Evolutionary conservation across 2,797 vertebrate genomes (phyloP).

Genomic region (Acridotheres tristis): DNA sequence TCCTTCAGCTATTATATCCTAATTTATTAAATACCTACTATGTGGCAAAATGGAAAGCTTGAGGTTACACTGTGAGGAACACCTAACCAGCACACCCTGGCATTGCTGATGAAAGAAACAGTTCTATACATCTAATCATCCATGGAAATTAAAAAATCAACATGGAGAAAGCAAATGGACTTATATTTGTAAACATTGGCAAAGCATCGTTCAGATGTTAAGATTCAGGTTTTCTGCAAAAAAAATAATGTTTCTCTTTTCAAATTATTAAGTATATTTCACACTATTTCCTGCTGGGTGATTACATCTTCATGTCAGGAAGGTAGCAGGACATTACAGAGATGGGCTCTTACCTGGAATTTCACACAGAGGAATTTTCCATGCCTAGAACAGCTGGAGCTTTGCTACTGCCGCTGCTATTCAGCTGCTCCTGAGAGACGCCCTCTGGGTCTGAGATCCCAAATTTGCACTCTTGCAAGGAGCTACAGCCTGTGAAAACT

Average conservation of each 20-base stretch:
- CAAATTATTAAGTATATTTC: neutral
- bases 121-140: neutral
- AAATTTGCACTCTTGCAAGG: neutral
- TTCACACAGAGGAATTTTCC: too few relatives aligned
- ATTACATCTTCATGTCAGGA: neutral
- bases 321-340: too few relatives aligned
- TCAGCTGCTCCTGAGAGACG: too few relatives aligned
- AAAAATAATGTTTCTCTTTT: neutral
- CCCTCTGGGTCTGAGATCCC: neutral
- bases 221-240: neutral
- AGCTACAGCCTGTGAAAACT: neutral
- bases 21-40: neutral
- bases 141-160: neutral
- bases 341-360: too few relatives aligned
- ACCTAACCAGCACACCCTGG: neutral
- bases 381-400: too few relatives aligned
- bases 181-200: neutral
- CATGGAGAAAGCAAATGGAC: neutral
- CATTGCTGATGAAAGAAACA: neutral
- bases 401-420: too few relatives aligned
- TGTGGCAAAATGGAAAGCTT: neutral
- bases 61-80: neutral
- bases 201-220: neutral
- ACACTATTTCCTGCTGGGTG: neutral
- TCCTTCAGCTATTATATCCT: neutral